Base-by-base conservation (phyloP, 2,113 vertebrate species). In the Nyctereutes procyonoides region DNA sequence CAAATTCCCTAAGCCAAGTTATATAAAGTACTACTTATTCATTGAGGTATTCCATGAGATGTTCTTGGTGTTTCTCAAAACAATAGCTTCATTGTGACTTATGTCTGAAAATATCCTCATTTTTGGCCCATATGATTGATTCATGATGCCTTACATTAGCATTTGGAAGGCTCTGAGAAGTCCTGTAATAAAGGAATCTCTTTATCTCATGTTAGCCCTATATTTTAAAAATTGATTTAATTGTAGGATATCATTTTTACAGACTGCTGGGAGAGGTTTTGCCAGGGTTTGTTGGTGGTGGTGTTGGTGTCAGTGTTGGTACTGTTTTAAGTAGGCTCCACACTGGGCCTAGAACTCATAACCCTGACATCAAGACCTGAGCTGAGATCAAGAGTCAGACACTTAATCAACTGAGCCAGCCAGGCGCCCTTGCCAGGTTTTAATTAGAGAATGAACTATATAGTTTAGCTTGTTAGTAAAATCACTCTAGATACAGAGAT, bases 41-140 rank as follows among this genome's bases (percentile, higher is more conserved):
- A 56, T 11, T 58, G 38, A 83, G n/a, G 24, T 79, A 82, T 79
- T 71, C 95, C 60, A 73, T 51, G 10, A 81, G n/a, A 28, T 28
- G 7, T 79, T 85, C 43, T 93, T 71, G 51, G 14, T 62, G 4
- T 63, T 51, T 76, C n/a, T 92, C 13, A 94, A 79, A 96, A 90
- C 90, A 94, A 67, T 79, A 95, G 12, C 35, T 63, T 94, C 77
- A 35, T 22, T 71, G 14, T 95, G n/a, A 83, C 48, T 69, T 80
- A 20, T 24, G 6, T 90, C 88, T 93, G 17, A 77, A 90, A 95
- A 88, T 43, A 48, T 38, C 58, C 48, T 81, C 48, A 87, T 5
- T 65, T 69, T 82, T 43, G 91, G 9, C 63, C 24, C 32, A 20
- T 32, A 30, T 87, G 19, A 76, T n/a, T 38, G 71, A 35, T 90